Conservation (phyloP, 2,113 vertebrate species). For the Lagopus muta region DNA sequence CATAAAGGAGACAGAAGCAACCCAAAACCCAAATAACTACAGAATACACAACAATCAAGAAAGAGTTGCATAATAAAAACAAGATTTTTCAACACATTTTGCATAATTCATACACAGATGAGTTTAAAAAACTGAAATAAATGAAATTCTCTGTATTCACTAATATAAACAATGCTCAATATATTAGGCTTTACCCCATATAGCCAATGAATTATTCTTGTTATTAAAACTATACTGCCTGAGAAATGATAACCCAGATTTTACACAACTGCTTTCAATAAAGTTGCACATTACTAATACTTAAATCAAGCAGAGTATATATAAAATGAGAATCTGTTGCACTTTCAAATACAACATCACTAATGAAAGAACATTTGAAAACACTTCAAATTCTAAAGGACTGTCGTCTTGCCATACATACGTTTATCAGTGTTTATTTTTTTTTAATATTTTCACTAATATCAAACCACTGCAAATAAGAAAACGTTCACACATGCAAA, state of each 20-base stretch:
- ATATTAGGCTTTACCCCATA: background rate
- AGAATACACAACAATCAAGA: background rate
- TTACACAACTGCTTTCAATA: background rate
- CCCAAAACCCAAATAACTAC: background rate
- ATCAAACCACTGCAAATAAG: background rate
- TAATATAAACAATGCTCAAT: background rate
- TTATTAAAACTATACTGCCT: background rate
- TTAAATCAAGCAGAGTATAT: background rate
- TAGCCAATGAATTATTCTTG: background rate
- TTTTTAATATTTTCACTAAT: background rate
- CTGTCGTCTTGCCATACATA: background rate
- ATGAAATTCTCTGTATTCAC: background rate
- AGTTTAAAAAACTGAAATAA: conserved; percentile 10
- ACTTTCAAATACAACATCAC: background rate
- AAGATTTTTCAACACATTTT: conserved; percentile 19
- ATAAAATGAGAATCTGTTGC: background rate
- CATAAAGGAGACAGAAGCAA: background rate
- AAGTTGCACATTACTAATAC: background rate
- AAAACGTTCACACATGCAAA: background rate
- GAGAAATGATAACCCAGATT: background rate
- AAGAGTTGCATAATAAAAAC: background rate
- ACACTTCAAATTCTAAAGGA: background rate
- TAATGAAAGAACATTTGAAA: background rate
- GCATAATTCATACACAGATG: background rate
- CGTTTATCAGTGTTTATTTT: background rate